Conservation (phyloP, 2,113 vertebrate species). For the Jaculus jaculus region DNA sequence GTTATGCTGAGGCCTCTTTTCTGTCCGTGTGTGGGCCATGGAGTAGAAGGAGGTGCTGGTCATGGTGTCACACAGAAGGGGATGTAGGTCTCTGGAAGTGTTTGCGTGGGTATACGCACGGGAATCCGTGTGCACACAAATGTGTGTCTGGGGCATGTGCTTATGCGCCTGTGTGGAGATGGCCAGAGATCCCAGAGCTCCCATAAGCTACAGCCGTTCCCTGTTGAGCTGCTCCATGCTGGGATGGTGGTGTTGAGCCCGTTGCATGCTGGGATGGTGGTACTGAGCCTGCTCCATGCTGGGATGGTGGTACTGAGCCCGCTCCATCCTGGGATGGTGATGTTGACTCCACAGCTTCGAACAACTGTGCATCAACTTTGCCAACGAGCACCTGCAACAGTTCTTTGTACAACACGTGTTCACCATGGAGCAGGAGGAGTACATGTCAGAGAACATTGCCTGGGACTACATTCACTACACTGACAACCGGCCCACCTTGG, state of each 20-base stretch:
- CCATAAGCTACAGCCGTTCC: fast-evolving
- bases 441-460: slow-evolving; percentile 88
- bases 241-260: background rate
- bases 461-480: slow-evolving; percentile 92
- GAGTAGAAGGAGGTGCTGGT: background rate
- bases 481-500: slow-evolving; percentile 91
- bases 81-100: background rate
- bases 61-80: too few relatives aligned
- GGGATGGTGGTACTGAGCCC: background rate
- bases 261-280: too few relatives aligned
- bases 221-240: fast-evolving
- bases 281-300: too few relatives aligned
- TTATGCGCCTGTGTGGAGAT: fast-evolving
- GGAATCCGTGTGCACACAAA: fast-evolving
- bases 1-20: background rate
- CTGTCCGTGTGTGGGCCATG: background rate
- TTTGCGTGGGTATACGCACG: fast-evolving
- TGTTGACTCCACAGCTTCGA: slow-evolving; percentile 89
- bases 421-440: slow-evolving; percentile 96
- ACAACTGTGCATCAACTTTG: slow-evolving; percentile 98
- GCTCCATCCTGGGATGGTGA: too few relatives aligned
- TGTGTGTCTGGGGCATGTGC: fast-evolving
- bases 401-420: slow-evolving; percentile 96
- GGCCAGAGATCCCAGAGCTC: background rate
- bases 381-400: slow-evolving; percentile 98